Conservation (phyloP, 92 coral and sea anemone genomes). For the Phenganax stokvisi region DNA sequence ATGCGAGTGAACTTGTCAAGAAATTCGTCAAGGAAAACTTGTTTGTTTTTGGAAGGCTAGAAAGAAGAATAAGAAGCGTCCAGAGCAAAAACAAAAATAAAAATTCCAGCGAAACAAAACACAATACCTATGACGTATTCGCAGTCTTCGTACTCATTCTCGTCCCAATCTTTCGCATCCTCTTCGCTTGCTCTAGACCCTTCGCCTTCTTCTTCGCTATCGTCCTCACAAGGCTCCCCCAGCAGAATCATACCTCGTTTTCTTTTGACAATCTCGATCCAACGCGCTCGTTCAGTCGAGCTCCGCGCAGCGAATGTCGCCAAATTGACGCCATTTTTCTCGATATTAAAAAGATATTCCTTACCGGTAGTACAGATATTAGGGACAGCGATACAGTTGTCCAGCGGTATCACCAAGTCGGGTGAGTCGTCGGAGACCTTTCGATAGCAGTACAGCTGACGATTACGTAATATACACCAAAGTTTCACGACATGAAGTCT, state of each 20-base stretch:
- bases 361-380: conserved; percentile 55
- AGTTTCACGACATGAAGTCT: conserved; percentile 47
- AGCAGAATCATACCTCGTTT: conserved; percentile 79
- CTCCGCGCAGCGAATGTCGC: conserved; percentile 64
- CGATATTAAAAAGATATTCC: conserved; percentile 61
- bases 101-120: background rate
- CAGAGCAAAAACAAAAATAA: background rate
- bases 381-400: conserved; percentile 61
- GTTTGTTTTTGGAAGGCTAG: too few species aligned
- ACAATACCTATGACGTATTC: background rate
- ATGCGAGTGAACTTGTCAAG: too few species aligned
- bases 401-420: conserved; percentile 64
- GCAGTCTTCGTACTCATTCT: conserved; percentile 16
- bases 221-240: conserved; percentile 60
- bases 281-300: conserved; percentile 67
- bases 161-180: conserved; percentile 42
- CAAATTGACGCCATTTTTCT: conserved; percentile 58
- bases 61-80: too few species aligned
- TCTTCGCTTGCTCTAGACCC: conserved; percentile 35
- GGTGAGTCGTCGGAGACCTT: conserved; percentile 69
- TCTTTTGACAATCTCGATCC: conserved; percentile 74
- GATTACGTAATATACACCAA: conserved; percentile 82
- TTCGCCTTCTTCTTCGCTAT: conserved; percentile 4
- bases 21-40: too few species aligned
- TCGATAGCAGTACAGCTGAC: conserved; percentile 74